Evolutionary conservation across 2,113 vertebrate genomes (phyloP).

Genomic region (Sisor rabdophorus): DNA sequence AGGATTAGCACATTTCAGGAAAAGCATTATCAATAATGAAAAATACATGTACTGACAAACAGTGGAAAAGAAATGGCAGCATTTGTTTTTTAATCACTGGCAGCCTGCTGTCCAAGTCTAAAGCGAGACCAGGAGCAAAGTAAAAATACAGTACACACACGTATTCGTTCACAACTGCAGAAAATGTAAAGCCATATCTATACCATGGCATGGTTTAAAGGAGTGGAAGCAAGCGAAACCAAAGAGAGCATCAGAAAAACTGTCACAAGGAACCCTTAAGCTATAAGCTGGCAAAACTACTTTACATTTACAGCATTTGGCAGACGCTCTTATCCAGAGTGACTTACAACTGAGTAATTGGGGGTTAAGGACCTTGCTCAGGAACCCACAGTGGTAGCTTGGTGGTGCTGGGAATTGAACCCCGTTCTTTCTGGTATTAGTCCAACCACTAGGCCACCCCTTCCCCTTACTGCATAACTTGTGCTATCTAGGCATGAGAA

Average conservation of each 20-base stretch:
- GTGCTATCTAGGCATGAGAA: background rate
- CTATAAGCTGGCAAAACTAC: too few relatives aligned
- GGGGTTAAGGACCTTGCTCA: too few relatives aligned
- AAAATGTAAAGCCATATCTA: background rate
- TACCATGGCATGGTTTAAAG: background rate
- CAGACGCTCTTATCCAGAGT: too few relatives aligned
- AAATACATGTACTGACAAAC: background rate
- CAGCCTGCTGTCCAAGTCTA: background rate
- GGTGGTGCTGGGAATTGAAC: too few relatives aligned
- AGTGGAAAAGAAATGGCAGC: background rate
- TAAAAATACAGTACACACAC: background rate
- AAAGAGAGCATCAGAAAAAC: background rate
- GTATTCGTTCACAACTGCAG: background rate
- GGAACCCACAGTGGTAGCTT: too few relatives aligned
- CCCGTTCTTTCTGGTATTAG: too few relatives aligned
- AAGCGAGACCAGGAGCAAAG: background rate
- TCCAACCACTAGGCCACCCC: too few relatives aligned
- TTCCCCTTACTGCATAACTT: too few relatives aligned
- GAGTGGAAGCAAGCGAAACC: too few relatives aligned
- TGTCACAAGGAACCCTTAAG: background rate
- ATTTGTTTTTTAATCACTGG: background rate
- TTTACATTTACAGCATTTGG: too few relatives aligned
- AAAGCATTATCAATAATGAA: background rate
- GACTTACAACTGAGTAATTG: too few relatives aligned
- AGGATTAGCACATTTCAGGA: slow-evolving; percentile 10